Evolutionary conservation across 2,113 vertebrate species (phyloP).

Genomic region (Trachemys scripta): DNA sequence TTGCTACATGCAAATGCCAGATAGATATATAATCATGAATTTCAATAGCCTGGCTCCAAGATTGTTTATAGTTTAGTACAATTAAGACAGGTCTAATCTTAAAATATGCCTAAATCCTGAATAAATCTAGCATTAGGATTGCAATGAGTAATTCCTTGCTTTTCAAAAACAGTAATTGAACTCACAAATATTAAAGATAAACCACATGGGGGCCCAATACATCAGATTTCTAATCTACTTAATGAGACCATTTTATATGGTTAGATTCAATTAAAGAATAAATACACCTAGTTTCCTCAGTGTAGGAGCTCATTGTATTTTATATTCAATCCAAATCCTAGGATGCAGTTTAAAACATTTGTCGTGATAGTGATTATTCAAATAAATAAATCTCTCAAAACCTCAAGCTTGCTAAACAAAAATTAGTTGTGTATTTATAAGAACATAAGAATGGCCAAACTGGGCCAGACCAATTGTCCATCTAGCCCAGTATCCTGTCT

Average conservation of each 20-base stretch:
- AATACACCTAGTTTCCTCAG: slow-evolving; percentile 62
- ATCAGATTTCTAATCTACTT: slow-evolving; percentile 80
- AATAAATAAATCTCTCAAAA: slow-evolving; percentile 4
- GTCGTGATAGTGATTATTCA: slow-evolving; percentile 49
- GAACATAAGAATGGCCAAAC: neutral
- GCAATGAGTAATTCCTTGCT: slow-evolving; percentile 63
- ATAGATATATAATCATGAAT: slow-evolving; percentile 24
- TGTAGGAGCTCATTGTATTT: slow-evolving; percentile 60
- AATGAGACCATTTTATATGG: slow-evolving; percentile 68
- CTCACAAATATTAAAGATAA: slow-evolving; percentile 63
- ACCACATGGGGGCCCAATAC: slow-evolving; percentile 35
- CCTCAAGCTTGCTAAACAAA: neutral
- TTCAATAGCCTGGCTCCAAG: slow-evolving; percentile 36
- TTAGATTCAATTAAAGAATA: slow-evolving; percentile 78
- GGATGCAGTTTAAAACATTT: slow-evolving; percentile 57
- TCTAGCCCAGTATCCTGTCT: too few species aligned
- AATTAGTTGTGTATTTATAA: slow-evolving; percentile 42
- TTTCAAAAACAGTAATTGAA: slow-evolving; percentile 71
- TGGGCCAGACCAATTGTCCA: too few species aligned
- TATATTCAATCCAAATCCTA: slow-evolving; percentile 39
- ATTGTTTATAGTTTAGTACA: slow-evolving; percentile 61
- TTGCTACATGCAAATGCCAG: neutral
- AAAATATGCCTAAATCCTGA: slow-evolving; percentile 76
- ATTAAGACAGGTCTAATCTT: slow-evolving; percentile 76
- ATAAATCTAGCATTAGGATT: slow-evolving; percentile 72